Conservation (phyloP, 23 tunicate species). For the Halocynthia aurantium region DNA sequence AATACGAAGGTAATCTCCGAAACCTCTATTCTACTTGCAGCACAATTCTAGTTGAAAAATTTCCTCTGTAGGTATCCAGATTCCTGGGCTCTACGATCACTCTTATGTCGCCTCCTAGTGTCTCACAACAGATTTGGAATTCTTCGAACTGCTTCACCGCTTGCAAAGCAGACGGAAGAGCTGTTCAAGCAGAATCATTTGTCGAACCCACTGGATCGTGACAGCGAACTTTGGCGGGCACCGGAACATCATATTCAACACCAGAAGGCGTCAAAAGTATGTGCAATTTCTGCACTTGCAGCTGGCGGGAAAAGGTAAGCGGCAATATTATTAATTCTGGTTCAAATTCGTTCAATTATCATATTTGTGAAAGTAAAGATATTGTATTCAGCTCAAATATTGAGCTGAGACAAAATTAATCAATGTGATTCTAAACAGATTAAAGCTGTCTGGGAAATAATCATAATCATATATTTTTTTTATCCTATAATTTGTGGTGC, state of each 20-base stretch:
- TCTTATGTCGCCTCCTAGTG: conserved; percentile 18
- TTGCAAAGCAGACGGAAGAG: neutral
- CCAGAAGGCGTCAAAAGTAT: neutral
- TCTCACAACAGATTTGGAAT: neutral
- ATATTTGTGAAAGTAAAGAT: too few species aligned
- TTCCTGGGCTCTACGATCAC: conserved; percentile 3
- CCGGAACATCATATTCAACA: neutral
- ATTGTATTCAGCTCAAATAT: too few species aligned
- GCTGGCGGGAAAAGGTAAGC: conserved; percentile 12
- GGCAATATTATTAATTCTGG: too few species aligned
- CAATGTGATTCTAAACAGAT: too few species aligned
- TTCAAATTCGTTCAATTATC: too few species aligned
- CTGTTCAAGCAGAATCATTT: neutral
- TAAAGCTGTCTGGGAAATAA: neutral
- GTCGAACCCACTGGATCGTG: conserved; percentile 4
- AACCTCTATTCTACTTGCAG: neutral
- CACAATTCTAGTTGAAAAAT: neutral
- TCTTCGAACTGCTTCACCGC: neutral
- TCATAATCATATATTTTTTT: too few species aligned
- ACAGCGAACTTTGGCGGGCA: conserved; percentile 19
- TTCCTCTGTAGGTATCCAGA: conserved; percentile 12
- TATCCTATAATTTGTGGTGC: too few species aligned
- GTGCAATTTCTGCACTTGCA: conserved; percentile 11
- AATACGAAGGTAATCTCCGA: neutral
- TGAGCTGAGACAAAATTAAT: too few species aligned